phyloP scores from a whole-genome alignment of 2,113 vertebrate genomes.

The Alosa alosa region DNA sequence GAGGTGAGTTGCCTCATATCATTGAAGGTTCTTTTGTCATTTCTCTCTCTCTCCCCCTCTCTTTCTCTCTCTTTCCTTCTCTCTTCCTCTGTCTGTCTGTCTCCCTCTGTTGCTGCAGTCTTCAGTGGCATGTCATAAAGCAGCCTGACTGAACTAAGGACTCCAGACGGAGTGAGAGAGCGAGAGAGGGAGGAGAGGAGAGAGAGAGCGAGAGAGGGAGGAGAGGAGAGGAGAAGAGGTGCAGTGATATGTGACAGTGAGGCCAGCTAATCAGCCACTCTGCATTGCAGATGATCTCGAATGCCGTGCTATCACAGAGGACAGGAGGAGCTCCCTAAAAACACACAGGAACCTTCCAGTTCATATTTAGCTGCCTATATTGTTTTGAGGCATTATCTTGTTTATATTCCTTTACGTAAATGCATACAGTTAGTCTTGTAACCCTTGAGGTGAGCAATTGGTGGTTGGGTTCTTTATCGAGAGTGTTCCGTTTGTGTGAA shows the following conservation, averaged over 20 bases:
- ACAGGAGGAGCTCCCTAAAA: not conserved
- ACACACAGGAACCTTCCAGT: not conserved
- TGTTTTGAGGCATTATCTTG: not conserved
- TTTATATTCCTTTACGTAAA: not conserved
- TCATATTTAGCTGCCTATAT: not conserved
- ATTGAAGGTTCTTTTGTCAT: slow-evolving; percentile 4
- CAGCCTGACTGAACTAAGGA: not conserved
- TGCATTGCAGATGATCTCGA: slow-evolving; percentile 65
- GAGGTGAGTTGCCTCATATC: slow-evolving; percentile 8
- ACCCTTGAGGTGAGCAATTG: not conserved
- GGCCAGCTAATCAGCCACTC: slow-evolving; percentile 60
- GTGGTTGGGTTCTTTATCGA: not conserved
- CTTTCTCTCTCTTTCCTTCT: not conserved
- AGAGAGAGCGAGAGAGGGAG: slow-evolving; percentile 60
- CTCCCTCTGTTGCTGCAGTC: slow-evolving; percentile 5
- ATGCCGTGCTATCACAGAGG: slow-evolving; percentile 46
- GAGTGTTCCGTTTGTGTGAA: not conserved
- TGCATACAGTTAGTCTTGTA: not conserved
- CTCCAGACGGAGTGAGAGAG: slow-evolving; percentile 9
- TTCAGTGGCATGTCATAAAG: not conserved
- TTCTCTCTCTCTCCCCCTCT: not conserved
- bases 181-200: slow-evolving; percentile 58
- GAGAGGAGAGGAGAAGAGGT: slow-evolving; percentile 62
- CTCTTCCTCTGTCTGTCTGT: not conserved
- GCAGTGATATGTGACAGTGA: slow-evolving; percentile 71